Evolutionary conservation across 2,888 invertebrate genomes (phyloP).

Genomic region (Drosophila falleni): DNA sequence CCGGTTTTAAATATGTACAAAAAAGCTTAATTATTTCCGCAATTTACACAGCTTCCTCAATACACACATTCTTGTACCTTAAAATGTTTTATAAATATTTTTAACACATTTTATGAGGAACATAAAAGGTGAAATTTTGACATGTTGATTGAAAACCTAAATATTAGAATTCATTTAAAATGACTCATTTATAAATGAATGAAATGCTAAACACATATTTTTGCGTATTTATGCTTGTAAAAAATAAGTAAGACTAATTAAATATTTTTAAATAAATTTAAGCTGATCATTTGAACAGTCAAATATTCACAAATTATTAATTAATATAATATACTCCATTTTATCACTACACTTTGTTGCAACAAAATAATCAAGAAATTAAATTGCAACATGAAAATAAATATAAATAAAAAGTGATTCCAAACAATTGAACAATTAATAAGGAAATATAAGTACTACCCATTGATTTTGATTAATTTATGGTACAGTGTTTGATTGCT

Average conservation of each 20-base stretch:
- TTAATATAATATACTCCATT: not conserved
- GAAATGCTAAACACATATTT: no score
- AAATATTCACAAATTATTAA: not conserved
- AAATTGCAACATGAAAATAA: not conserved
- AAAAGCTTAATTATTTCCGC: not conserved
- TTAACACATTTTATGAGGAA: not conserved
- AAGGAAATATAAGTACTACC: not conserved
- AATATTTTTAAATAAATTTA: no score
- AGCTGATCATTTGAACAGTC: not conserved
- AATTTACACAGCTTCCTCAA: conserved; percentile 5
- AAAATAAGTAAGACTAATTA: no score
- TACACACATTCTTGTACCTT: not conserved
- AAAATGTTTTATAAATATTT: not conserved
- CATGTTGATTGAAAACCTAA: not conserved
- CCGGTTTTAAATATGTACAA: conserved; percentile 10
- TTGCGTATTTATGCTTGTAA: no score
- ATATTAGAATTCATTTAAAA: not conserved
- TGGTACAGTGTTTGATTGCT: conserved; percentile 2
- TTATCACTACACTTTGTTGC: not conserved
- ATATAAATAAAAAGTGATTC: not conserved
- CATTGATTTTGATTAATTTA: conserved; percentile 33
- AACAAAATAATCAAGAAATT: not conserved
- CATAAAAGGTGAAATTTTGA: not conserved
- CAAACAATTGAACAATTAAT: conserved; percentile 21
- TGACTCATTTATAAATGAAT: not conserved